Conservation (phyloP, 2,797 vertebrate species). For the Echeneis naucrates region DNA sequence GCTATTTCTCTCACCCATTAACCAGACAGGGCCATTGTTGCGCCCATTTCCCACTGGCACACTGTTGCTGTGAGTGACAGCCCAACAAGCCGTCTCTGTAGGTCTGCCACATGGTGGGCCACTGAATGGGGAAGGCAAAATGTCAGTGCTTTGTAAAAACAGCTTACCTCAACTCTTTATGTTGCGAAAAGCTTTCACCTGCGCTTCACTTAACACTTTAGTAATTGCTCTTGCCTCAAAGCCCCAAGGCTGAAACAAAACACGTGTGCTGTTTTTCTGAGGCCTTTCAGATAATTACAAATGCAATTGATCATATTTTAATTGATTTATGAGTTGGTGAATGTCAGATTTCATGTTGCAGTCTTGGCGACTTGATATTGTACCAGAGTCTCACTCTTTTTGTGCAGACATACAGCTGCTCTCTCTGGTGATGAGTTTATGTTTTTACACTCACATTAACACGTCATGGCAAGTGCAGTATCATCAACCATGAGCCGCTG, state of each 20-base stretch:
- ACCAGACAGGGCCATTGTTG: slow-evolving; percentile 81
- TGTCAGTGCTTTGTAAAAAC: slow-evolving; percentile 71
- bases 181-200: slow-evolving; percentile 64
- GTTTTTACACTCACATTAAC: slow-evolving; percentile 15
- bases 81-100: slow-evolving; percentile 75
- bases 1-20: slow-evolving; percentile 82
- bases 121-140: slow-evolving; percentile 75
- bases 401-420: slow-evolving; percentile 7
- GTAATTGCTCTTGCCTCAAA: slow-evolving; percentile 49
- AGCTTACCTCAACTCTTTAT: slow-evolving; percentile 74
- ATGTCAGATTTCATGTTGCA: slow-evolving; percentile 61
- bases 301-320: slow-evolving; percentile 29
- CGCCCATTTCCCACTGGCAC: slow-evolving; percentile 77
- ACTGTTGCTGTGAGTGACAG: slow-evolving; percentile 84
- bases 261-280: slow-evolving; percentile 38
- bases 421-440: slow-evolving; percentile 19
- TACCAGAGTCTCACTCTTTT: slow-evolving; percentile 2
- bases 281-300: slow-evolving; percentile 35
- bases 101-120: slow-evolving; percentile 82
- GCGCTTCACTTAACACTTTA: slow-evolving; percentile 60
- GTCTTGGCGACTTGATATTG: slow-evolving; percentile 16
- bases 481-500: slow-evolving; percentile 56
- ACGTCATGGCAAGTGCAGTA: neutral
- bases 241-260: slow-evolving; percentile 26
- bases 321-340: slow-evolving; percentile 61